Percentiles rank a stretch among this genome's conserved stretches.
These are phyloP conservation scores for Nysson spinosus DNA, from an alignment of 2,888 invertebrate species.

Conservation along the genomic window DNA sequence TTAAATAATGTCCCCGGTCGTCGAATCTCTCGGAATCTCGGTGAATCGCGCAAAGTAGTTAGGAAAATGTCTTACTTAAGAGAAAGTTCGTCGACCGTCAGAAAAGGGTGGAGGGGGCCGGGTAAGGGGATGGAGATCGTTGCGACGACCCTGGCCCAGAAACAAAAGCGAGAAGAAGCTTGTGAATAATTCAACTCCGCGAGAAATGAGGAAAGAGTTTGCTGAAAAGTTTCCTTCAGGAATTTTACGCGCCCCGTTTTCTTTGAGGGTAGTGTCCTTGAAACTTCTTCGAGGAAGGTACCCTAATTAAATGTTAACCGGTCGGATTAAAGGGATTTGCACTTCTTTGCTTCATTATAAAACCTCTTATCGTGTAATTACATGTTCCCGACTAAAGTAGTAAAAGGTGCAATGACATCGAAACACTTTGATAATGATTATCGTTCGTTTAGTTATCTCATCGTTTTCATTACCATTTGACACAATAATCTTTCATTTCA, in stretches of 20 bases:
- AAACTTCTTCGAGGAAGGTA: slow-evolving; percentile 26
- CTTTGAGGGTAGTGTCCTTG: slow-evolving; percentile 49
- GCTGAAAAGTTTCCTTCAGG: slow-evolving; percentile 71
- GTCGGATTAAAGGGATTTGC: slow-evolving; percentile 20
- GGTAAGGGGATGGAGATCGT: slow-evolving; percentile 57
- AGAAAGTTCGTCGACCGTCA: slow-evolving; percentile 60
- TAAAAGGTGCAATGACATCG: too few relatives aligned
- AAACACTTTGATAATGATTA: too few relatives aligned
- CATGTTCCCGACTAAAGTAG: too few relatives aligned
- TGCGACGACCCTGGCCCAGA: slow-evolving; percentile 77
- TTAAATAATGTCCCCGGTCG: slow-evolving; percentile 46
- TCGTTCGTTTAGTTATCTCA: too few relatives aligned
- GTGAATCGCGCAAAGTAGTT: slow-evolving; percentile 58
- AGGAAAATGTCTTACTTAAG: slow-evolving; percentile 65
- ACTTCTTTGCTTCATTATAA: neutral
- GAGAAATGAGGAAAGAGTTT: slow-evolving; percentile 77
- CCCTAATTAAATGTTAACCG: slow-evolving; percentile 30
- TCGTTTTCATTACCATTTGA: too few relatives aligned
- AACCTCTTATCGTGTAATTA: too few relatives aligned
- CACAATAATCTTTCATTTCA: too few relatives aligned
- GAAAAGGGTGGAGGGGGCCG: slow-evolving; percentile 25
- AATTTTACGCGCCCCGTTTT: slow-evolving; percentile 66
- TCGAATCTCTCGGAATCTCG: slow-evolving; percentile 29
- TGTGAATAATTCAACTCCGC: slow-evolving; percentile 76
- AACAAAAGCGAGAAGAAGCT: slow-evolving; percentile 75